Base-by-base conservation (phyloP, 2,797 vertebrate species). In the Nyctalus aviator region DNA sequence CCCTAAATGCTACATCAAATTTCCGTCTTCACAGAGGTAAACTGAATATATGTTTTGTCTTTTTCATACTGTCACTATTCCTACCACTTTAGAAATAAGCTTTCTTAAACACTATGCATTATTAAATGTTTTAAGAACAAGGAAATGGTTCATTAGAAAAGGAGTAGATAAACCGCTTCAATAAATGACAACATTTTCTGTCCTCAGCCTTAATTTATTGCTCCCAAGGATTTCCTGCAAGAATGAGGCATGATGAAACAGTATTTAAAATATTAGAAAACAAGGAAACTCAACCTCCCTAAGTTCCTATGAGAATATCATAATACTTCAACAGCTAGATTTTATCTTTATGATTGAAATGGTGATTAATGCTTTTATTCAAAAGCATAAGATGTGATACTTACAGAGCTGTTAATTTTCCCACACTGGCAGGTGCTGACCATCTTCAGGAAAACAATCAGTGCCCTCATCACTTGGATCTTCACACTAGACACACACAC, bases 211-310 rank as follows among this genome's bases (percentile, higher is more conserved):
- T 93, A 73, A 77, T 82, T 77, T 93, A 48, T 91, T 21, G 68
- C 8, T 81, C 23, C 69, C 21, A 10, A 59, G 32, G 11, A 48
- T 53, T 93, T 55, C 57, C 32, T 59, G 25, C 3, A 69, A 69
- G 23, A 86, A 20, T 46, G 41, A 90, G 30, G 41, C 30, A 72
- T 17, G 6, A 55, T 84, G 37, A 75, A 75, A 27, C 30, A 90
- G 9, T 44, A 46, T 53, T 92, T 94, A 23, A 95, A 84, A 79
- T 68, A 78, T 76, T 64, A 48, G 55, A 46, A 84, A 76, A 6
- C 87, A 62, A 88, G 48, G 27, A 71, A 87, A 75, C 15, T 87
- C 79, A 89, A 4, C 15, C 48, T 50, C 25, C 17, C 12, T 69
- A 64, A 87, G 11, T 3, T 30, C 68, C 77, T 76, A 11, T 48